Base-by-base conservation (phyloP, 2,113 vertebrate species). In the Pithys albifrons region DNA sequence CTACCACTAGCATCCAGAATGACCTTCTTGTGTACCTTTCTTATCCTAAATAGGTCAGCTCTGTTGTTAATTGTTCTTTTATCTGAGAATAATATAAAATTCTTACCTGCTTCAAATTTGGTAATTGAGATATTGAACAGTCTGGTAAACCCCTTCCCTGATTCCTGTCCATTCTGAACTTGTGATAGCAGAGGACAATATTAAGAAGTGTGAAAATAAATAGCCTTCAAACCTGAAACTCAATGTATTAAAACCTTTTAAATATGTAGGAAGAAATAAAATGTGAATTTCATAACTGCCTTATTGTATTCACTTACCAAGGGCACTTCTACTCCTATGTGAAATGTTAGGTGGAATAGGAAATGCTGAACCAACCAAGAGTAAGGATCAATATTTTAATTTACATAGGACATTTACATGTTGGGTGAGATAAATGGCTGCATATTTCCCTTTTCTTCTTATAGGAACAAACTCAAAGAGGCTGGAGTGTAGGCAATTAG, bases 331-430 rank as follows among this genome's bases (percentile, higher is more conserved):
- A 51, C 11, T 49, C 64, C 41, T 45, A 6, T 61, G 23, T 62
- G n/a, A 89, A 86, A 84, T 77, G 80, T 72, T 84, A 91, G 37
- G 17, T 49, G 15, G 37, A 85, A 85, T 25, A 24, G 35, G 10
- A 64, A 90, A 88, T 79, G 62, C 67, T 79, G 59, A 95, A 81
- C 39, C 41, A 69, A 91, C 29, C 70, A 74, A 91, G 73, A 87
- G 10, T 39, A 75, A 71, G 31, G 52, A 92, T 94, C 93, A 72
- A 82, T 95, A 97, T 75, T 96, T 91, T 91, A 87, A 94, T 97
- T 91, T 85, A 70, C 62, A 90, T 65, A 80, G 79, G 88, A 78
- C 71, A 77, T 91, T 94, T 87, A 94, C 78, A 72, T 91, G 65
- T 58, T 73, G 24, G 82, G 31, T 1, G 85, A 94, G 88, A 95